phyloP scores from a whole-genome alignment of 2,888 invertebrate genomes.

The Epinotia ramella region DNA sequence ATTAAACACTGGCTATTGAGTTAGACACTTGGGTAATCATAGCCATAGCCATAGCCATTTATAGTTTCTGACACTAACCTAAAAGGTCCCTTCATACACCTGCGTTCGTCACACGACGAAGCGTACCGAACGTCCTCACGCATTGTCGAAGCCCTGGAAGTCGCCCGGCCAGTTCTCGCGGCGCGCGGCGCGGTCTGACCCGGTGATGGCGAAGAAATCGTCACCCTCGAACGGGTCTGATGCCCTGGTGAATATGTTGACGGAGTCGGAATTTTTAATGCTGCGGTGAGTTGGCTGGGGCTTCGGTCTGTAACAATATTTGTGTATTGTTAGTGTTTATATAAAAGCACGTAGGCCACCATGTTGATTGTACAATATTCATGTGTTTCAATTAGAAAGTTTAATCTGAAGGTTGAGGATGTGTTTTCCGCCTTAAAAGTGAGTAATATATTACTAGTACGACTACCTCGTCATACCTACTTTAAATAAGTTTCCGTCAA shows the following conservation, averaged over 20 bases:
- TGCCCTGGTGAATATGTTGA: conserved; percentile 94
- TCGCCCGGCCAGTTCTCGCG: conserved; percentile 83
- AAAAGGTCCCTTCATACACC: conserved; percentile 33
- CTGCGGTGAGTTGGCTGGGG: conserved; percentile 78
- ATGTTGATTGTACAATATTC: too few relatives aligned
- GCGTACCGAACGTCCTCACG: conserved; percentile 60
- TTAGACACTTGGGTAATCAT: too few relatives aligned
- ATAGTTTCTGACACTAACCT: not conserved
- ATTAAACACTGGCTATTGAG: not conserved
- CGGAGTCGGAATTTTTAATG: conserved; percentile 94
- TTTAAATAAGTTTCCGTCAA: too few relatives aligned
- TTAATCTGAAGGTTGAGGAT: too few relatives aligned
- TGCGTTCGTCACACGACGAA: conserved; percentile 45
- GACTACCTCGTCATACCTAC: too few relatives aligned
- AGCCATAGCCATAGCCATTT: too few relatives aligned
- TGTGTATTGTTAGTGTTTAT: too few relatives aligned
- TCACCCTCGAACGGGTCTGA: conserved; percentile 95
- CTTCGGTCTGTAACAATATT: conserved; percentile 54
- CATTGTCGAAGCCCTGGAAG: conserved; percentile 77
- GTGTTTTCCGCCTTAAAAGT: too few relatives aligned
- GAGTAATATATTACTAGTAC: too few relatives aligned
- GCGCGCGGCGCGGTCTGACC: conserved; percentile 76
- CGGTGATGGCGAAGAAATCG: conserved; percentile 90
- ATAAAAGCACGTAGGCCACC: too few relatives aligned
- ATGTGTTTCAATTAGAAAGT: too few relatives aligned